Percentiles rank a stretch among this genome's conserved stretches.
Conservation (phyloP, 2,888 invertebrate species). For the Tachystola acroxantha region DNA sequence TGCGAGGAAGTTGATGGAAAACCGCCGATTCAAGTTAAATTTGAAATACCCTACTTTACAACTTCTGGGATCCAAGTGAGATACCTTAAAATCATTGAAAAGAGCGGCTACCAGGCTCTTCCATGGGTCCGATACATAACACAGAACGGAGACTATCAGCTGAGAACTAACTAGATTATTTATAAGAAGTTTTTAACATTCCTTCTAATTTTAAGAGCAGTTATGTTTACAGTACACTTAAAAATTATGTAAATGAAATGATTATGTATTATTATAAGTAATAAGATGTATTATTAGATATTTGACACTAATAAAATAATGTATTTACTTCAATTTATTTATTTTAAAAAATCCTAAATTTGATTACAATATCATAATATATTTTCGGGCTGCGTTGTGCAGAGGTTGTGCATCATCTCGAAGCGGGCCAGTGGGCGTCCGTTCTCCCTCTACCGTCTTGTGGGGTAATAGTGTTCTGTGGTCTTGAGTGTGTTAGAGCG, state of each 20-base stretch:
- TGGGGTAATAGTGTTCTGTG: too few relatives aligned
- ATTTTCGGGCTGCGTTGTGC: constrained; percentile 12
- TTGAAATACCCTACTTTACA: constrained; percentile 99
- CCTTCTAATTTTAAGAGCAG: constrained; percentile 41
- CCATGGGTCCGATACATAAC: constrained; percentile 99
- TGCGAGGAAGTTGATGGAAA: constrained; percentile 96
- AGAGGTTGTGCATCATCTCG: too few relatives aligned
- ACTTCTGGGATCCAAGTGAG: constrained; percentile 99
- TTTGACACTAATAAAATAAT: too few relatives aligned
- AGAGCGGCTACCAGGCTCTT: constrained; percentile 98
- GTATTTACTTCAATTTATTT: too few relatives aligned
- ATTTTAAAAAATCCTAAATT: too few relatives aligned
- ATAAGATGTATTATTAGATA: constrained; percentile 43
- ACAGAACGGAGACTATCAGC: constrained; percentile 98
- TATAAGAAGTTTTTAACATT: constrained; percentile 28
- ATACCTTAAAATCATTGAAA: constrained; percentile 98
- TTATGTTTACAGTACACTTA: constrained; percentile 43
- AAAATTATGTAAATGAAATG: constrained; percentile 16
- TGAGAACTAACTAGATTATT: constrained; percentile 88
- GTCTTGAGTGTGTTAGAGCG: too few relatives aligned
- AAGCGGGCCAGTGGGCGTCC: too few relatives aligned
- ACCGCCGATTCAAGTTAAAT: constrained; percentile 98
- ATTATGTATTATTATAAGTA: too few relatives aligned
- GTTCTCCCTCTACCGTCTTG: too few relatives aligned
- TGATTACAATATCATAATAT: too few relatives aligned